phyloP scores from a whole-genome alignment of 2,797 vertebrate species.

The Cottoperca gobio region DNA sequence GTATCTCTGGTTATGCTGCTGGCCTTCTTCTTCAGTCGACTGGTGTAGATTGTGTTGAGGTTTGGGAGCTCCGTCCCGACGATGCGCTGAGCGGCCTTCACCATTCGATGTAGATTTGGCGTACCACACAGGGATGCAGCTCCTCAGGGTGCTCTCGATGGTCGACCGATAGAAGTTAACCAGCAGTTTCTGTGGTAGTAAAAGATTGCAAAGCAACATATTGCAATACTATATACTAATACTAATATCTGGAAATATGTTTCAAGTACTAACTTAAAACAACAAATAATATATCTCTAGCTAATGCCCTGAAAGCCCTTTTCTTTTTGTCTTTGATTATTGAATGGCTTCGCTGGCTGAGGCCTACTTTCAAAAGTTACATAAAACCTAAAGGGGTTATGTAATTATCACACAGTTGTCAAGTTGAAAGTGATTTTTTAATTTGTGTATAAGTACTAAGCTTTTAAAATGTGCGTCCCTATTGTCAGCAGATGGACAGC shows the following conservation, averaged over 20 bases:
- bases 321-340: not conserved
- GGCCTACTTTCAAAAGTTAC: not conserved
- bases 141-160: too few species aligned
- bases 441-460: not conserved
- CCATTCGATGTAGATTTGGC: too few species aligned
- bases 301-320: not conserved
- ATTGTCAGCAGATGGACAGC: not conserved
- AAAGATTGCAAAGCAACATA: too few species aligned
- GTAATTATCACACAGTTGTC: constrained; percentile 6
- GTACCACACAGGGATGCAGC: too few species aligned
- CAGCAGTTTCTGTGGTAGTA: too few species aligned
- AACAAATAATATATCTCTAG: not conserved
- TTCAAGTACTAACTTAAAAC: not conserved
- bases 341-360: not conserved
- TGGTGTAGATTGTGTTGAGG: too few species aligned
- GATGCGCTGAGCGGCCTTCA: too few species aligned
- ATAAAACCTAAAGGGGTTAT: not conserved
- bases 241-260: not conserved
- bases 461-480: not conserved
- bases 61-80: too few species aligned
- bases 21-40: too few species aligned
- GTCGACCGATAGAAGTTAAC: too few species aligned
- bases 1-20: too few species aligned
- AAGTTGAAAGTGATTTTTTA: not conserved
- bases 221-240: not conserved